Base-by-base conservation (phyloP, 1,140 invertebrate species). In the Plutomurus gul region DNA sequence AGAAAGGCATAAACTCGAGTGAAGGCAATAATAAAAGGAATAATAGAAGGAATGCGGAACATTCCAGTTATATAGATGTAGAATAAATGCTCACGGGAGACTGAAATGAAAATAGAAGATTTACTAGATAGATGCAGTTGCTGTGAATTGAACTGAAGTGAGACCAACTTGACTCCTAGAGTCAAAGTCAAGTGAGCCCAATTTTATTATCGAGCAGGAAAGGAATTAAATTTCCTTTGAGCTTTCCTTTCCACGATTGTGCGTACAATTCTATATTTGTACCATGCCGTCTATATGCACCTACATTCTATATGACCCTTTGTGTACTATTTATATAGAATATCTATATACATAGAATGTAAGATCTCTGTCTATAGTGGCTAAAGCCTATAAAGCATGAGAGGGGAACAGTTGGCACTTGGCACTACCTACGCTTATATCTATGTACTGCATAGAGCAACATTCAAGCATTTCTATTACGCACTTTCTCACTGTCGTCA, bases 101-200 rank as follows among this genome's bases (percentile, higher is more conserved):
- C 56, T 65, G 30, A 65, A 65, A 65, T 65, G 56, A 65, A 65
- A 65, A 65, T 65, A 65, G 56, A 65, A 65, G 56, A 65, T 65
- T 65, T 65, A 65, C 56, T 65, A 33, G 56, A 65, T 65, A 33
- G 56, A 65, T 65, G 56, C 56, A 65, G 56, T 65, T 65, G 25
- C 56, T 65, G 56, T 65, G 56, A 65, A 65, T 65, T 65, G 56
- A 65, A 43, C 39, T 43, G 10, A n/a, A 43, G 39, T 10, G n/a
- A 43, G 36, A 65, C 56, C 25, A 65, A 33, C 30, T 65, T 30
- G 11, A 65, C 27, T 65, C 36, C 51, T 22, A 49, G 56, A 65
- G 13, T 65, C 56, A 65, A 65, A 65, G 56, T 65, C 56, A 65
- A 65, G 56, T 73, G 37, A 73, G 40, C 70, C 40, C 37, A 46